Evolutionary conservation across 1,140 invertebrate species (phyloP).

Genomic region (Adelges cooleyi): DNA sequence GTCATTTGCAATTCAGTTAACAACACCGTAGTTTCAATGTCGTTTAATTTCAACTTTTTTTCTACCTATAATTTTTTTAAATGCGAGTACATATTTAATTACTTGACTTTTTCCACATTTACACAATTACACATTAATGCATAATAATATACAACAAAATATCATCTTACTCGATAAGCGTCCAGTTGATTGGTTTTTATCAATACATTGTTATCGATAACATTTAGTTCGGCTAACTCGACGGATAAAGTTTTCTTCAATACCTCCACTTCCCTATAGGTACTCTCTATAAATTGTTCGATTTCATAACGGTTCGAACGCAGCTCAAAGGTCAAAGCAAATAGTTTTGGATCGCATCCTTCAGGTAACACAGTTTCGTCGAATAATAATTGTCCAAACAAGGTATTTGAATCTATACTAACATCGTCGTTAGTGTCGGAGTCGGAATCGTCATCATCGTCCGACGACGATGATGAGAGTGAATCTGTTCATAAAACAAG

Average conservation of each 20-base stretch:
- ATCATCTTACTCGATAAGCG: background rate
- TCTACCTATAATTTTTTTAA: background rate
- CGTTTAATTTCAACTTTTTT: slow-evolving; percentile 8
- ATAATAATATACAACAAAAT: too few relatives aligned
- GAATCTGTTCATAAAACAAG: slow-evolving; percentile 9
- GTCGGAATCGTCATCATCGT: background rate
- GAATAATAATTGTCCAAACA: background rate
- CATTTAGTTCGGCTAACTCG: background rate
- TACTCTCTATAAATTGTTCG: background rate
- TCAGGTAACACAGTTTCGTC: slow-evolving; percentile 8
- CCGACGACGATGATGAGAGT: background rate
- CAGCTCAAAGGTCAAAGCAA: background rate
- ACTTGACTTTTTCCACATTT: background rate
- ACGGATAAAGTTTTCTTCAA: background rate
- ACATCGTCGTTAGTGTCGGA: background rate
- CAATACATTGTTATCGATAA: background rate
- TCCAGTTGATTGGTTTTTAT: background rate
- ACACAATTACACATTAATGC: too few relatives aligned
- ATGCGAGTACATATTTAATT: background rate
- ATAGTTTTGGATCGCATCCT: slow-evolving; percentile 7
- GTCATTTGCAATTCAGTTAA: slow-evolving; percentile 10
- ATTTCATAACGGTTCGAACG: background rate
- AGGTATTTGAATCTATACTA: background rate
- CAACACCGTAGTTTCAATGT: background rate
- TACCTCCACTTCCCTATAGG: background rate